Base-by-base conservation (phyloP, 2,888 invertebrate genomes). In the Sesia bembeciformis region DNA sequence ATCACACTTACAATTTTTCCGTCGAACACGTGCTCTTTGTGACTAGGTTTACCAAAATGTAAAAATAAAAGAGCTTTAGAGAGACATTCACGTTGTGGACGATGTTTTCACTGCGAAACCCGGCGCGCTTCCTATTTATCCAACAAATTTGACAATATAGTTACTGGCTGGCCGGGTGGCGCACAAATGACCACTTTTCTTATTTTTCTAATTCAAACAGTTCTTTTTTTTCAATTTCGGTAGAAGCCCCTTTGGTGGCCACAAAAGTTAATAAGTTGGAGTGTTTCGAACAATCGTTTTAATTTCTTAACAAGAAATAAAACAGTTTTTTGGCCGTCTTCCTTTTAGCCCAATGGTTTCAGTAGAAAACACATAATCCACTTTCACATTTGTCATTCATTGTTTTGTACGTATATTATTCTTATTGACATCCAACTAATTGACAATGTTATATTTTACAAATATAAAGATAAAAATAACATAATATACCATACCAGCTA, bases 201-300 rank as follows among this genome's bases (percentile, higher is more conserved):
- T 62, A 58, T 61, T 64, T 62, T 61, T 63, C 61, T 63, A 64
- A 65, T 64, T 65, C 60, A 59, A 60, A 59, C 62, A 60, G 56
- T 69, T 72, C 63, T 65, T 70, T 52, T 54, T 57, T 60, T 68
- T 68, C 74, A 70, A 70, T 72, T 68, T 69, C 66, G 64, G 65
- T 72, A 72, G 68, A 65, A 69, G 59, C 62, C 67, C 69, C 74
- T 76, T 74, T 73, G 66, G 66, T 62, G 59, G 55, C 56, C 62
- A 62, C 58, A 64, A 68, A 67, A 68, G 68, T 69, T 67, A 64
- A 67, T 62, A 62, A 60, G 68, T 66, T 71, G 62, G 68, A 46
- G 72, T 71, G 70, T 67, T 74, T 65, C 70, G 67, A 70, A 71
- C 72, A 72, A 70, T 71, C 72, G 74, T 71, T 72, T 80, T 78